phyloP scores from a whole-genome alignment of 2,113 vertebrate genomes.

The Phasianus colchicus region DNA sequence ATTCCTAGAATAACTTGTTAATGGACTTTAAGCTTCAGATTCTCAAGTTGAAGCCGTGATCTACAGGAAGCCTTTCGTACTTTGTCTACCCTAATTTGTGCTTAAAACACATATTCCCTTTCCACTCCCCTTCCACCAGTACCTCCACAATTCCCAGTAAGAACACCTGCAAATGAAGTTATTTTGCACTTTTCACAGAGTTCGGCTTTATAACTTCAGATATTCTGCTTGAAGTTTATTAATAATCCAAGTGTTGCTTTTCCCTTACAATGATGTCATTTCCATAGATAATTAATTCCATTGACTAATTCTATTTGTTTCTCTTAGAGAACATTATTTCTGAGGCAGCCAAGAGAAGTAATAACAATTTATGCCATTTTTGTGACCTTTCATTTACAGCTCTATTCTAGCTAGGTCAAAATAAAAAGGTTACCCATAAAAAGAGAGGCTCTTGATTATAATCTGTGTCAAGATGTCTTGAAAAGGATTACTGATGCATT shows the following conservation, averaged over 20 bases:
- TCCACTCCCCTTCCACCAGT: background rate
- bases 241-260: background rate
- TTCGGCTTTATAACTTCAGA: background rate
- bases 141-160: background rate
- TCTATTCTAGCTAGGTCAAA: background rate
- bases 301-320: constrained; percentile 29
- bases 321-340: background rate
- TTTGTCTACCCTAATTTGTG: constrained; percentile 46
- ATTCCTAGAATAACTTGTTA: background rate
- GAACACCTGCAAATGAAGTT: background rate
- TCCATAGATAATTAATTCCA: constrained; percentile 69
- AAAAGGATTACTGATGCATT: background rate
- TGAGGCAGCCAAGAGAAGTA: background rate
- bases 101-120: constrained; percentile 22
- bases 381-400: background rate
- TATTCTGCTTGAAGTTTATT: background rate
- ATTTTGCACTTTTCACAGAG: background rate
- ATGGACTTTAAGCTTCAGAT: too few relatives aligned
- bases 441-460: background rate
- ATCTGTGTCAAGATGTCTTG: background rate
- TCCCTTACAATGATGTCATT: constrained; percentile 35
- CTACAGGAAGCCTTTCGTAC: constrained; percentile 51
- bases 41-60: constrained; percentile 21
- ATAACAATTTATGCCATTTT: background rate
- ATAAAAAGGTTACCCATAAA: background rate